Percentiles rank a stretch among this genome's conserved stretches.
These are phyloP conservation scores for Panorpa germanica DNA, from an alignment of 2,888 invertebrate species.

Conservation along the genomic window DNA sequence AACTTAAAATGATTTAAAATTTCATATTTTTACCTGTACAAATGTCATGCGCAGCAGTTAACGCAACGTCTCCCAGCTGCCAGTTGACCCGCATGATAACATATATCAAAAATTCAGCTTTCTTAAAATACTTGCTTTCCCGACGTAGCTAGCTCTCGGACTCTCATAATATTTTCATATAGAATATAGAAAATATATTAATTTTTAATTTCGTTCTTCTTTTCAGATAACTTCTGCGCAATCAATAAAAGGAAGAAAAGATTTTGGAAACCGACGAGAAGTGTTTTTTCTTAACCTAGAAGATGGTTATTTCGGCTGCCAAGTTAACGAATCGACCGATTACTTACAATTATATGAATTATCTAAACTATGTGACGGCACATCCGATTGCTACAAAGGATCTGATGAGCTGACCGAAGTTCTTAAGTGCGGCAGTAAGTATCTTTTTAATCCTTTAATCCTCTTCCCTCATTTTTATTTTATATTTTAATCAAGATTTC, in stretches of 20 bases:
- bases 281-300: conserved; percentile 93
- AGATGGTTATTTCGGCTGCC: conserved; percentile 94
- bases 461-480: no score
- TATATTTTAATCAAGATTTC: no score
- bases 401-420: conserved; percentile 78
- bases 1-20: no score
- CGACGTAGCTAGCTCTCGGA: no score
- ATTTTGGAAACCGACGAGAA: conserved; percentile 63
- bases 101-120: no score
- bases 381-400: conserved; percentile 76
- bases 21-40: no score
- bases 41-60: no score
- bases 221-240: conserved; percentile 32
- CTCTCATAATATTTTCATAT: no score
- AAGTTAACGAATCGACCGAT: conserved; percentile 91
- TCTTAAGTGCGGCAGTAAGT: conserved; percentile 86
- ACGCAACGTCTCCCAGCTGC: no score
- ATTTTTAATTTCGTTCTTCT: neutral
- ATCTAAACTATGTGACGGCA: conserved; percentile 84
- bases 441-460: no score
- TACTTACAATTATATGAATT: conserved; percentile 88
- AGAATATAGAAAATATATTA: neutral
- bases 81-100: no score
- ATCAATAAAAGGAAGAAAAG: conserved; percentile 48
- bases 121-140: no score